phyloP scores from a whole-genome alignment of 2,888 invertebrate genomes.

The Hirudinaria manillensis region DNA sequence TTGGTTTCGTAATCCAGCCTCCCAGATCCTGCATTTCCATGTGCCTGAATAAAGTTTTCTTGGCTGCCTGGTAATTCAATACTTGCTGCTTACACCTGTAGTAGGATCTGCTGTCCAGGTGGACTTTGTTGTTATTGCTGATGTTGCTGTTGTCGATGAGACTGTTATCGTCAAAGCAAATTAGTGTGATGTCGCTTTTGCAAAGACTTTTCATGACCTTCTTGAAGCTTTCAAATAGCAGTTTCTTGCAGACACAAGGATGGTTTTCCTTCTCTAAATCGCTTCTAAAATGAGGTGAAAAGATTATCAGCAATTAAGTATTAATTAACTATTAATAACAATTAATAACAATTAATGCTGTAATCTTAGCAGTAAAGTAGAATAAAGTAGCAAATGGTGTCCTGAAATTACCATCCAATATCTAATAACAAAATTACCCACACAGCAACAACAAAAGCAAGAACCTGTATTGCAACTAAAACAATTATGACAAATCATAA shows the following conservation, averaged over 20 bases:
- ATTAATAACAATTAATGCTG: no score
- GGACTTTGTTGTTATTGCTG: background rate
- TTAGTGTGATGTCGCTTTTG: background rate
- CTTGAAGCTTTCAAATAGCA: conserved; percentile 18
- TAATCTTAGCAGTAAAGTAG: no score
- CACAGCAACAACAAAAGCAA: no score
- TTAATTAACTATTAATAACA: no score
- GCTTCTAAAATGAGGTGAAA: background rate
- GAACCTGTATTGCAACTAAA: no score
- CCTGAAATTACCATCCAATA: no score
- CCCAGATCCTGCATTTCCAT: conserved; percentile 12
- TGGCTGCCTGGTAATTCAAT: conserved; percentile 7
- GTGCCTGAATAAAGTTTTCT: conserved; percentile 3
- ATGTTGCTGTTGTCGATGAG: background rate
- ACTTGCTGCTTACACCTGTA: conserved; percentile 20
- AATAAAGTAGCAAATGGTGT: no score
- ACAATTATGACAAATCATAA: no score
- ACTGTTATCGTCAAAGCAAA: background rate
- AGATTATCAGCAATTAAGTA: background rate
- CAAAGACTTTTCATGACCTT: background rate
- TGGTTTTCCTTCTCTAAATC: background rate
- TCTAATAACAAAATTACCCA: no score
- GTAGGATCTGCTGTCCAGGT: conserved; percentile 8
- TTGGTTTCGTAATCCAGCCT: conserved; percentile 25
- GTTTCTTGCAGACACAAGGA: conserved; percentile 24